Conservation (phyloP, 2,888 invertebrate genomes). For the Eumacrocentrus americanus region DNA sequence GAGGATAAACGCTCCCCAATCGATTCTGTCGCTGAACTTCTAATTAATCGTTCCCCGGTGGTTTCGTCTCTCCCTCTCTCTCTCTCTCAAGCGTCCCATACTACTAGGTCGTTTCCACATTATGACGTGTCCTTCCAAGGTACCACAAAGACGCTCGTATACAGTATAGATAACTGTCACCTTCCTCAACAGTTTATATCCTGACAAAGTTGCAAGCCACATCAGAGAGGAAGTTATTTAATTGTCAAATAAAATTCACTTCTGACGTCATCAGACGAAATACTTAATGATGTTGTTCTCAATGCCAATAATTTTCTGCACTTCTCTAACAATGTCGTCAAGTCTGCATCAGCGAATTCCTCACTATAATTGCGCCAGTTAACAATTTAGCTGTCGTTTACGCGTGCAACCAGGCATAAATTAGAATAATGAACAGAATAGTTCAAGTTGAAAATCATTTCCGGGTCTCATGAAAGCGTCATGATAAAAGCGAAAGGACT, state of each 20-base stretch:
- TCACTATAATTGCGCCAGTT: too few species aligned
- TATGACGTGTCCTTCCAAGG: not conserved
- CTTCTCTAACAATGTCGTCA: too few species aligned
- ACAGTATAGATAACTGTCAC: not conserved
- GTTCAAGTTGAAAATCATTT: not conserved
- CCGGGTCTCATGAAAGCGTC: not conserved
- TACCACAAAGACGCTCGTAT: not conserved
- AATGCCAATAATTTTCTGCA: too few species aligned
- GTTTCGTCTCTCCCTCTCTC: conserved; percentile 6
- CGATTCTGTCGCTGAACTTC: conserved; percentile 23
- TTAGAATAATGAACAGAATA: not conserved
- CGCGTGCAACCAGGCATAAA: not conserved
- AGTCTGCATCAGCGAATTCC: too few species aligned
- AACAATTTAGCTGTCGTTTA: too few species aligned
- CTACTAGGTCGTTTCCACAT: too few species aligned
- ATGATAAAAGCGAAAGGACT: not conserved
- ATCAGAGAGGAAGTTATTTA: too few species aligned
- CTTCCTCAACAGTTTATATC: not conserved
- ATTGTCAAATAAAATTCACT: too few species aligned
- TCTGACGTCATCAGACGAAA: too few species aligned
- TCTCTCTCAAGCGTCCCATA: not conserved
- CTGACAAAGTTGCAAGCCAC: too few species aligned
- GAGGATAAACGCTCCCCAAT: conserved; percentile 35
- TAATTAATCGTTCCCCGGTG: conserved; percentile 27
- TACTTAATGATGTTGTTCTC: too few species aligned